Evolutionary conservation across 2,888 invertebrate genomes (phyloP).

Genomic region (Iphiclides podalirius): DNA sequence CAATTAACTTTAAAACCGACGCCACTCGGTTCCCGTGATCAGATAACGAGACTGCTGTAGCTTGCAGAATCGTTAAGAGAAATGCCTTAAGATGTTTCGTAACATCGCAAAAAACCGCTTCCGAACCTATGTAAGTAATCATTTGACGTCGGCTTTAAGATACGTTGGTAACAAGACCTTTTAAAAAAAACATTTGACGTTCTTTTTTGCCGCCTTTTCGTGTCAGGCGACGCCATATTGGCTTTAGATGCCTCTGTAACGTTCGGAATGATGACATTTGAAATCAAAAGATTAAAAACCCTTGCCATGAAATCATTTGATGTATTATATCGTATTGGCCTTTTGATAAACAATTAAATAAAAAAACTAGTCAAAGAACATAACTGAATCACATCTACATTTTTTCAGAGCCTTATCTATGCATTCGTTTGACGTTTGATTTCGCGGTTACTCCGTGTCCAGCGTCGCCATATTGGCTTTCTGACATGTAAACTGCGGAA

Average conservation of each 20-base stretch:
- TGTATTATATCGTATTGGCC: too few relatives aligned
- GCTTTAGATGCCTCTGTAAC: too few relatives aligned
- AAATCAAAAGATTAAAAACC: too few relatives aligned
- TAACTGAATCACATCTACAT: too few relatives aligned
- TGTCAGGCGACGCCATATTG: background rate
- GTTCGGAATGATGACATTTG: too few relatives aligned
- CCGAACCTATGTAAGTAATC: too few relatives aligned
- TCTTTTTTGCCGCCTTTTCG: background rate
- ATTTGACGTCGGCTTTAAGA: too few relatives aligned
- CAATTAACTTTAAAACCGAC: conserved; percentile 15
- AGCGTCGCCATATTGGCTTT: conserved; percentile 20
- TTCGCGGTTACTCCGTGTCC: background rate
- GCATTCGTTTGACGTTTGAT: background rate
- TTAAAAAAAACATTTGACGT: background rate
- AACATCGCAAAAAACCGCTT: background rate
- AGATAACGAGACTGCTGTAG: background rate
- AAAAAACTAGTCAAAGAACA: too few relatives aligned
- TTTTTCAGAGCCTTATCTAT: background rate
- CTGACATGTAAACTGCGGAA: conserved; percentile 33
- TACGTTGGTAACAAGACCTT: too few relatives aligned
- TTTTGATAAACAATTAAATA: too few relatives aligned
- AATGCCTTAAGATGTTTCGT: background rate
- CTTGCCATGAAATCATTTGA: too few relatives aligned
- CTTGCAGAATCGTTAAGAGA: background rate
- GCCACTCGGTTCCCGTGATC: conserved; percentile 8